Conservation (phyloP, 2,888 invertebrate genomes). For the Aplocera efformata region DNA sequence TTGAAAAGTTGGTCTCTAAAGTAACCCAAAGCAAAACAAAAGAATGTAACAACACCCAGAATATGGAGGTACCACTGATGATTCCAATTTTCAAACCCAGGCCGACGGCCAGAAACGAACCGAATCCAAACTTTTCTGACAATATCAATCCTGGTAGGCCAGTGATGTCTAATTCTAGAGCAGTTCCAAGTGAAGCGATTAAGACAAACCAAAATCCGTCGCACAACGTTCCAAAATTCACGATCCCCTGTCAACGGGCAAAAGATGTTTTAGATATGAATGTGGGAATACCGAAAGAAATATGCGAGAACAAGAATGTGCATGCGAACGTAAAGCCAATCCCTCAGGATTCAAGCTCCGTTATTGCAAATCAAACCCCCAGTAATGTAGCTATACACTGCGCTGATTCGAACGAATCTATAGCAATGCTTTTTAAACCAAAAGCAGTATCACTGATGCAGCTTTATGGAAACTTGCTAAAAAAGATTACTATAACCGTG, state of each 20-base stretch:
- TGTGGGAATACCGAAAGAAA: constrained; percentile 23
- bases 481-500: constrained; percentile 45
- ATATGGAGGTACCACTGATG: constrained; percentile 17
- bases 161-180: constrained; percentile 14
- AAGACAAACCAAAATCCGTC: constrained; percentile 3
- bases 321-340: constrained; percentile 25
- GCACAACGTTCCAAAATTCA: constrained; percentile 28
- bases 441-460: constrained; percentile 44
- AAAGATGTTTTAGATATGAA: constrained; percentile 43
- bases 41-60: constrained; percentile 17
- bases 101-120: constrained; percentile 4
- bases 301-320: constrained; percentile 14
- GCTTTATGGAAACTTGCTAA: constrained; percentile 45
- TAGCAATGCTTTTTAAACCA: constrained; percentile 46
- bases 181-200: constrained; percentile 10
- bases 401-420: constrained; percentile 34
- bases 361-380: constrained; percentile 27
- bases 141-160: constrained; percentile 6
- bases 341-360: constrained; percentile 22
- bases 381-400: constrained; percentile 29
- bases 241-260: constrained; percentile 47
- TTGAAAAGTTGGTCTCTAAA: constrained; percentile 21
- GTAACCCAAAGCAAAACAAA: constrained; percentile 19
- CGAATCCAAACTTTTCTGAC: not conserved
- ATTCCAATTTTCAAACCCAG: constrained; percentile 26